phyloP scores from a whole-genome alignment of 2,888 invertebrate species.

The Hoplodrina blanda region DNA sequence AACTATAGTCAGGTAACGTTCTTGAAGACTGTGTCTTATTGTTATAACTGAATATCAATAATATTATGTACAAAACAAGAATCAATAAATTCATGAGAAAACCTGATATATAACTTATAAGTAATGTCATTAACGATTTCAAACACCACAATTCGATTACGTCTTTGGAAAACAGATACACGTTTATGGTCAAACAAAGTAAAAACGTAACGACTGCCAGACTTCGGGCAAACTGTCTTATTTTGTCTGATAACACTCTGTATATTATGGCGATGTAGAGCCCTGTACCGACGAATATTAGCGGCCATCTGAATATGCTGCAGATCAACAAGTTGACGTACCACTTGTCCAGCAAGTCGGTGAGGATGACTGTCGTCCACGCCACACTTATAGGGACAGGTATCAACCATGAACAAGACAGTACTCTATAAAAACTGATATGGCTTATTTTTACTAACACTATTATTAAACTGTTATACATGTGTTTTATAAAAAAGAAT shows the following conservation, averaged over 20 bases:
- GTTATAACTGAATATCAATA: slow-evolving; percentile 77
- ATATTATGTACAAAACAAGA: slow-evolving; percentile 77
- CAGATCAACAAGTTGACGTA: slow-evolving; percentile 78
- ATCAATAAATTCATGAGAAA: slow-evolving; percentile 80
- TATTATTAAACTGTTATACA: slow-evolving; percentile 84
- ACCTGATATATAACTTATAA: slow-evolving; percentile 78
- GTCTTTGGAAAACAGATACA: slow-evolving; percentile 82
- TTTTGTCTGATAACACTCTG: slow-evolving; percentile 79
- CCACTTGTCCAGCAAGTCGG: slow-evolving; percentile 67
- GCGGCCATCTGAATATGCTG: slow-evolving; percentile 81
- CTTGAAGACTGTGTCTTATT: slow-evolving; percentile 71
- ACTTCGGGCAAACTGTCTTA: slow-evolving; percentile 81
- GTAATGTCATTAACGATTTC: slow-evolving; percentile 68
- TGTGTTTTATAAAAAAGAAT: slow-evolving; percentile 85
- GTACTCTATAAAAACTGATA: slow-evolving; percentile 75
- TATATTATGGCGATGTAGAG: slow-evolving; percentile 79
- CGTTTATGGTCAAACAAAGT: slow-evolving; percentile 81
- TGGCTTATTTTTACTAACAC: slow-evolving; percentile 82
- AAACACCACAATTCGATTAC: slow-evolving; percentile 80
- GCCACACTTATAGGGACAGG: slow-evolving; percentile 76
- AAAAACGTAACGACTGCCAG: slow-evolving; percentile 83
- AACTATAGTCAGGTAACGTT: slow-evolving; percentile 72
- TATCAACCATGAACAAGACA: slow-evolving; percentile 80
- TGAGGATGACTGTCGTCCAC: slow-evolving; percentile 69
- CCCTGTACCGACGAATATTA: slow-evolving; percentile 79